Evolutionary conservation across 2,888 invertebrate species (phyloP), one percentile per base, ranked within the genome.

Genomic region (Oithona nana): DNA sequence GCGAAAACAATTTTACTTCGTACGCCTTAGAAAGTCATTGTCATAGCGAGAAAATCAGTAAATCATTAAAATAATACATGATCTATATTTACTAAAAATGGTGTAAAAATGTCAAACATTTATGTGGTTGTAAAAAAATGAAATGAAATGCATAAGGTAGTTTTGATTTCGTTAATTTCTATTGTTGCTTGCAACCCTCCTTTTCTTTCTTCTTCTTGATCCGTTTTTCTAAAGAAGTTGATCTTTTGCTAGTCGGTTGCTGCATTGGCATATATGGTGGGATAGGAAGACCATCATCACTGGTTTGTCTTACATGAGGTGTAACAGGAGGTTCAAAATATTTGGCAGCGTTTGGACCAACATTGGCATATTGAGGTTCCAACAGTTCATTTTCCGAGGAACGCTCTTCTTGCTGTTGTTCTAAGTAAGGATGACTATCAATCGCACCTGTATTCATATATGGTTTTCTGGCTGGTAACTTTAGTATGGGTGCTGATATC

Each of bases 191-290:
- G 56, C 62, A 62, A 3, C 62, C 62, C 31, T 62, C 62, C 24
- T 62, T 62, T 39, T 62, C 62, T 57, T 62, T 62, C 30, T 54
- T 55, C 3, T 26, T 29, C 26, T 26, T 29, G 20, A 62, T 54
- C 49, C 48, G 56, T n/a, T 55, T 54, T 28, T 62, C 62, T 6
- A 62, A 39, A 20, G 62, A 54, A 11, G 29, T 26, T 24, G 62
- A 62, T 48, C 57, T 62, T 31, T 39, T 56, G 24, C 56, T 30
- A 4, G 31, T 20, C 24, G 52, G 31, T 11, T 54, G 29, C 28
- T 62, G 62, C 62, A 62, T 62, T 4, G 62, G 62, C 62, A 62
- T 62, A 31, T 62, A 62, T 3, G 62, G 62, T 11, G 62, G 62
- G 6, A 62, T 48, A 22, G 54, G 39, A 8, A 29, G 20, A 2